These are phyloP conservation scores for Atrina japonica DNA, from an alignment of 2,888 invertebrate species.

Conservation along the genomic window DNA sequence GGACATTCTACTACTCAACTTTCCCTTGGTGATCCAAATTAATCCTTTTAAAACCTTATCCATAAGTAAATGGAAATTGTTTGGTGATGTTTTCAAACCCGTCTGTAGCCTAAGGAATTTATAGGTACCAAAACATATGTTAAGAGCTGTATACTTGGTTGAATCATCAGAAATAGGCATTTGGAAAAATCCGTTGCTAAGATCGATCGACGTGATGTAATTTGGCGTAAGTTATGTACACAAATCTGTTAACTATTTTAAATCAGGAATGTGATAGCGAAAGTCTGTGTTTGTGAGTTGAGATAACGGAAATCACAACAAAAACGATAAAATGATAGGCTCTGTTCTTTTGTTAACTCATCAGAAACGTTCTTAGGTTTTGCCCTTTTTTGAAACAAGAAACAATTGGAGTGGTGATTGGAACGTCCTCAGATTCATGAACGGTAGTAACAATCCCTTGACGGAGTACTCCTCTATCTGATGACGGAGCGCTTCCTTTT, in stretches of 20 bases:
- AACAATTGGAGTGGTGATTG: slow-evolving; percentile 42
- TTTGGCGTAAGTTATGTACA: slow-evolving; percentile 10
- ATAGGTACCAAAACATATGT: slow-evolving; percentile 44
- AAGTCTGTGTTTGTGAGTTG: slow-evolving; percentile 39
- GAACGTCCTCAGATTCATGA: slow-evolving; percentile 32
- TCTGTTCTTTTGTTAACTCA: slow-evolving; percentile 29
- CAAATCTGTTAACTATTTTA: slow-evolving; percentile 27
- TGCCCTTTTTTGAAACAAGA: slow-evolving; percentile 35
- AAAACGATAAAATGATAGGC: slow-evolving; percentile 22
- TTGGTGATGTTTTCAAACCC: slow-evolving; percentile 42
- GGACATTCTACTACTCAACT: no score
- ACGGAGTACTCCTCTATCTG: slow-evolving; percentile 36
- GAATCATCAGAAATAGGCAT: slow-evolving; percentile 26
- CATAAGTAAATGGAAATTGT: slow-evolving; percentile 52
- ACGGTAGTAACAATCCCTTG: slow-evolving; percentile 36
- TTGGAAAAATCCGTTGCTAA: slow-evolving; percentile 37
- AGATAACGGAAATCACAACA: slow-evolving; percentile 28
- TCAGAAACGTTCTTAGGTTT: slow-evolving; percentile 4
- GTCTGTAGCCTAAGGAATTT: slow-evolving; percentile 49
- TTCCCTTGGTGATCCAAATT: slow-evolving; percentile 25
- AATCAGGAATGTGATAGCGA: slow-evolving; percentile 20
- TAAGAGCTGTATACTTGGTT: slow-evolving; percentile 28
- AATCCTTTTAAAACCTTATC: slow-evolving; percentile 45
- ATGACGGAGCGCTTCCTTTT: slow-evolving; percentile 35
- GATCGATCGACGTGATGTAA: slow-evolving; percentile 24